Evolutionary conservation across 2,888 invertebrate species (phyloP).

Genomic region (Trissonchulus latispiculum): DNA sequence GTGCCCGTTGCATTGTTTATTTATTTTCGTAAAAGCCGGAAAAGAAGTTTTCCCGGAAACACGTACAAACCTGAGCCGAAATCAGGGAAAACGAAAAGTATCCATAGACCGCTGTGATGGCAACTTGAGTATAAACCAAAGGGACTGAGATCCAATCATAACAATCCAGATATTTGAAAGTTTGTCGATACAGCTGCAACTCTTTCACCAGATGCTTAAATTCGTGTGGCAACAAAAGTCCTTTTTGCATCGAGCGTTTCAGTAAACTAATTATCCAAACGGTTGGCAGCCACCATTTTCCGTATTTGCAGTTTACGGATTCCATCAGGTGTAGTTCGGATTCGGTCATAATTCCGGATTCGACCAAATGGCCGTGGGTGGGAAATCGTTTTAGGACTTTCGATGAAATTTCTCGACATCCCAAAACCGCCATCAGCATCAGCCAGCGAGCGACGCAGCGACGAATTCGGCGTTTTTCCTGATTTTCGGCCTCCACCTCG

Average conservation of each 20-base stretch:
- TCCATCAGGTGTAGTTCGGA: background rate
- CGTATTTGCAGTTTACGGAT: background rate
- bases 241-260: background rate
- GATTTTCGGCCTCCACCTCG: background rate
- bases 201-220: background rate
- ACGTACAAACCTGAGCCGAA: background rate
- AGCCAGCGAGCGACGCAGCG: background rate
- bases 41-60: too few relatives aligned
- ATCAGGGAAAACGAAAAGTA: background rate
- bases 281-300: background rate
- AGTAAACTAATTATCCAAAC: background rate
- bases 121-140: conserved; percentile 13
- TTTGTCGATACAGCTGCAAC: background rate
- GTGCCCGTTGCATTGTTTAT: too few relatives aligned
- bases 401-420: background rate
- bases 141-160: conserved; percentile 1
- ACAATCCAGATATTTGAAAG: background rate
- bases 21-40: too few relatives aligned
- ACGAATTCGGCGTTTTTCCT: background rate
- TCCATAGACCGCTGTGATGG: conserved; percentile 3
- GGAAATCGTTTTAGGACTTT: conserved; percentile 12
- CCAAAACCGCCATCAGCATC: background rate
- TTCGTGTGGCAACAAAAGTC: background rate
- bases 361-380: background rate
- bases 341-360: conserved; percentile 3